Conservation (phyloP, 1,140 invertebrate species). For the Doryteuthis pealeii region DNA sequence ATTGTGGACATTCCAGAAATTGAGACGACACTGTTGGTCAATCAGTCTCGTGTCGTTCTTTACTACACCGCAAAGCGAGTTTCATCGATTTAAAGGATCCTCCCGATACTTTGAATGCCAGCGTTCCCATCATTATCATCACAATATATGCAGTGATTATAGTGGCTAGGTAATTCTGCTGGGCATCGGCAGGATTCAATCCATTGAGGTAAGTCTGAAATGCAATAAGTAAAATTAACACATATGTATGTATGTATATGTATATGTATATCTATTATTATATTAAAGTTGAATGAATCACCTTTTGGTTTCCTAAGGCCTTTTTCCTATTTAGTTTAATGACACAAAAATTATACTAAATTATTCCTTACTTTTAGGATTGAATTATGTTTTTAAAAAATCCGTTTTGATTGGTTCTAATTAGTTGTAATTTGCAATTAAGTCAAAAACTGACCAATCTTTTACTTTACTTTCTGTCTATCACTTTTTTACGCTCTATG, state of each 20-base stretch:
- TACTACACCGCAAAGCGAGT: constrained; percentile 33
- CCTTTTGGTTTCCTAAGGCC: no score
- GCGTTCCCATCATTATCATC: constrained; percentile 68
- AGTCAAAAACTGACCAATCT: no score
- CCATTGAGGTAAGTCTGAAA: constrained; percentile 78
- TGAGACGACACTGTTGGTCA: constrained; percentile 12
- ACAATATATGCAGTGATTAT: constrained; percentile 74
- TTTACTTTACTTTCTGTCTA: no score
- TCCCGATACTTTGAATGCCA: constrained; percentile 79
- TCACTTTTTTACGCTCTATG: no score
- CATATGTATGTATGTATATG: constrained; percentile 1
- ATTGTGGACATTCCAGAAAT: not conserved
- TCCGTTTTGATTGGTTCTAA: no score
- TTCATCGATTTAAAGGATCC: constrained; percentile 62
- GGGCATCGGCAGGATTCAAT: constrained; percentile 41
- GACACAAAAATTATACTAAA: no score
- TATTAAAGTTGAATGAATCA: not conserved
- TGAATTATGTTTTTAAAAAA: no score
- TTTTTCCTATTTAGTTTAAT: no score
- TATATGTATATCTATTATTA: not conserved
- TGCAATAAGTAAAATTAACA: constrained; percentile 21
- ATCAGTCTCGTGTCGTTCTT: constrained; percentile 30
- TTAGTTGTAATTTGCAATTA: no score
- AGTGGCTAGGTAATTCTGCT: constrained; percentile 70
- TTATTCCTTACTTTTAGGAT: no score